These are phyloP conservation scores for Pteronura brasiliensis DNA, from an alignment of 2,113 vertebrate genomes.

Conservation along the genomic window DNA sequence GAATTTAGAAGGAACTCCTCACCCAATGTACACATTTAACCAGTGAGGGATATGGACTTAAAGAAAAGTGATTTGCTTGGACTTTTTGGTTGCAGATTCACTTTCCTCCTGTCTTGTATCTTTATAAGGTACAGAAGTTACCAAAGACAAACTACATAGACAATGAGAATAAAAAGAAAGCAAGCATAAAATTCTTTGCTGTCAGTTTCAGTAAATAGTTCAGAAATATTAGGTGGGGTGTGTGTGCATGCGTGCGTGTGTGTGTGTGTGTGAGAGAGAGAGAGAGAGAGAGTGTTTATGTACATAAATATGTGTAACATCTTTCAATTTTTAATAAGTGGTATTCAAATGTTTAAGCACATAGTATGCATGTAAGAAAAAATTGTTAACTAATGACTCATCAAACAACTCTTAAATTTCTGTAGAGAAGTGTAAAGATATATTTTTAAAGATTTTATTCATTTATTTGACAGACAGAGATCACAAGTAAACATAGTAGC, in stretches of 20 bases:
- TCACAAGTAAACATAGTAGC: too few species aligned
- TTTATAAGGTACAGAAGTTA: not conserved
- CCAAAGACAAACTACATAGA: not conserved
- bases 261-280: not conserved
- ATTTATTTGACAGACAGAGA: too few species aligned
- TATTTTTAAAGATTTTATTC: too few species aligned
- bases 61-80: not conserved
- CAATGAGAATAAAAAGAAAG: not conserved
- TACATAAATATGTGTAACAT: not conserved
- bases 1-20: not conserved
- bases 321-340: constrained; percentile 13
- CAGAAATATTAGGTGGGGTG: not conserved
- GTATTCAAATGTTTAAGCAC: constrained; percentile 18
- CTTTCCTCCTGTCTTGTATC: not conserved
- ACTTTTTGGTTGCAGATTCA: not conserved
- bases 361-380: not conserved
- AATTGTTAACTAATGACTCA: not conserved
- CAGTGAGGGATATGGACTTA: not conserved
- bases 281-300: not conserved
- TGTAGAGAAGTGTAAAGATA: not conserved
- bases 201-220: not conserved
- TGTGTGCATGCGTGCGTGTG: not conserved
- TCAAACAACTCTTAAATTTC: not conserved
- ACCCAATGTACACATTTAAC: not conserved
- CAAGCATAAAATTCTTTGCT: not conserved